phyloP scores from a whole-genome alignment of 2,113 vertebrate species.

The Brachyhypopomus gauderio region DNA sequence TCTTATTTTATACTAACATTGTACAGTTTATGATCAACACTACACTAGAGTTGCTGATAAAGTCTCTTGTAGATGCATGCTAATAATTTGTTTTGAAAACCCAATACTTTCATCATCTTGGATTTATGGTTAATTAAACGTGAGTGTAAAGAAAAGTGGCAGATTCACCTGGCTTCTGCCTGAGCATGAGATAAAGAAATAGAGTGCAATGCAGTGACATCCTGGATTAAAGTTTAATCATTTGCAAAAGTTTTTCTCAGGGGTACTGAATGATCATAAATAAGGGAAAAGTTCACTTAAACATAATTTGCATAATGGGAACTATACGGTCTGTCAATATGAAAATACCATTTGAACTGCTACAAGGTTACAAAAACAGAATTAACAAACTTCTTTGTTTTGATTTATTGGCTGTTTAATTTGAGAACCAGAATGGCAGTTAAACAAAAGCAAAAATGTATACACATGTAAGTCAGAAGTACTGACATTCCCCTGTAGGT shows the following conservation, averaged over 20 bases:
- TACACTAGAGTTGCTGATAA: not conserved
- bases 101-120: too few relatives aligned
- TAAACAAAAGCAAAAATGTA: too few relatives aligned
- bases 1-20: not conserved
- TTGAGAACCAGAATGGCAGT: too few relatives aligned
- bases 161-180: not conserved
- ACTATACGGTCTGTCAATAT: too few relatives aligned
- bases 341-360: too few relatives aligned
- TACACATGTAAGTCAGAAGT: too few relatives aligned
- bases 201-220: not conserved
- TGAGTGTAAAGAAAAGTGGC: not conserved
- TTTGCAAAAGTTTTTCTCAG: conserved; percentile 3
- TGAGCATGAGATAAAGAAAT: not conserved
- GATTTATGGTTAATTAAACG: too few relatives aligned
- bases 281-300: not conserved
- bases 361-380: too few relatives aligned
- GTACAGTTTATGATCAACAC: not conserved
- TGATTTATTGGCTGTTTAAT: too few relatives aligned
- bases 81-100: not conserved
- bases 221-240: conserved; percentile 4
- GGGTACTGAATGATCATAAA: not conserved
- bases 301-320: not conserved
- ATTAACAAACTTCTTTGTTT: too few relatives aligned
- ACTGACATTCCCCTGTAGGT: too few relatives aligned
- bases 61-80: not conserved